These are phyloP conservation scores for Microcebus tavaratra DNA, from an alignment of 2,113 vertebrate genomes.

Conservation along the genomic window DNA sequence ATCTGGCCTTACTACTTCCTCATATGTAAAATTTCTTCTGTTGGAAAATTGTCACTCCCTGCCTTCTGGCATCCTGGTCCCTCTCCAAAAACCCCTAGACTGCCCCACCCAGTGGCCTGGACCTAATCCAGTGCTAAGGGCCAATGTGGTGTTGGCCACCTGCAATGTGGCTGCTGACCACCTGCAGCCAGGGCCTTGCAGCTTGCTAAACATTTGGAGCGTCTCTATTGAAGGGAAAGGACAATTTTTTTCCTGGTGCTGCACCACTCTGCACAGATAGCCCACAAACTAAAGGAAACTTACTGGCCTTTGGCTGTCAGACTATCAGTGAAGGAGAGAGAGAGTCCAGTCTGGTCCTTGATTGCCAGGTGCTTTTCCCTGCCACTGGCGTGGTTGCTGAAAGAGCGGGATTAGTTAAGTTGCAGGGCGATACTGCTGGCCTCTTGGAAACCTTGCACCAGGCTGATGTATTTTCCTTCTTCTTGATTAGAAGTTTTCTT, in stretches of 20 bases:
- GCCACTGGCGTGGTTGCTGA: background rate
- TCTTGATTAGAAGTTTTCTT: slow-evolving; percentile 42
- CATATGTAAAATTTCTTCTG: background rate
- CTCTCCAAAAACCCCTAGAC: background rate
- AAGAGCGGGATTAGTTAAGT: background rate
- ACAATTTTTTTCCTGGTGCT: background rate
- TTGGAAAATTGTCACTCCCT: background rate
- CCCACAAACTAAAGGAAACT: background rate
- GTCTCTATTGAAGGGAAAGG: background rate
- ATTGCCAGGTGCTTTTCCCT: background rate
- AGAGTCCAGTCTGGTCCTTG: background rate
- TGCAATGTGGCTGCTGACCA: background rate
- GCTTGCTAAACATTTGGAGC: background rate
- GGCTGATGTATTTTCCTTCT: slow-evolving; percentile 32
- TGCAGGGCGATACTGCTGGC: background rate
- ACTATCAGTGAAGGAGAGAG: background rate
- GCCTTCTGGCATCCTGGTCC: background rate
- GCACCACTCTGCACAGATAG: background rate
- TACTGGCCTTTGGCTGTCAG: background rate
- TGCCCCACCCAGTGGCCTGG: background rate
- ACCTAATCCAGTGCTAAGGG: background rate
- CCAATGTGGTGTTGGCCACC: background rate
- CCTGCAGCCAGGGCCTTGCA: background rate
- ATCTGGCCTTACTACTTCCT: background rate
- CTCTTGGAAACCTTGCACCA: background rate